Conservation (phyloP, 2,888 invertebrate genomes). For the Chydorus sphaericus region DNA sequence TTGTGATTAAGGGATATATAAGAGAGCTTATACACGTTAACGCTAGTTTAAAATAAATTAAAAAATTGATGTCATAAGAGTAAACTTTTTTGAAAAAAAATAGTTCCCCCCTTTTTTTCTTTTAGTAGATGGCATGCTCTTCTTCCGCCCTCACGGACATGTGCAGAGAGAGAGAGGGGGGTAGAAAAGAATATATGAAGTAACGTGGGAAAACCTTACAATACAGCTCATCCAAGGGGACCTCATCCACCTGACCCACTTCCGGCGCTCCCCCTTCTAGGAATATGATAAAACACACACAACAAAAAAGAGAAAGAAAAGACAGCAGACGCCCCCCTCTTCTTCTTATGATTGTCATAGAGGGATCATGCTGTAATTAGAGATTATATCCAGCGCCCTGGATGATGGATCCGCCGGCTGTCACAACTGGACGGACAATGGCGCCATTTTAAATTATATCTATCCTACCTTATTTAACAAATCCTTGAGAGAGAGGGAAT, state of each 20-base stretch:
- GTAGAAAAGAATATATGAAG: neutral
- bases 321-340: neutral
- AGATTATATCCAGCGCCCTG: neutral
- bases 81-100: no score
- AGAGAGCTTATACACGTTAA: no score
- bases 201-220: slow-evolving; percentile 7
- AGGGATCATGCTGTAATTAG: slow-evolving; percentile 7
- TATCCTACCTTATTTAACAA: neutral
- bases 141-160: no score
- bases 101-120: no score
- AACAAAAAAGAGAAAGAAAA: no score
- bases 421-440: slow-evolving; percentile 5
- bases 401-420: slow-evolving; percentile 1
- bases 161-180: no score
- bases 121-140: no score
- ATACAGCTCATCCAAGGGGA: neutral
- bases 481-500: neutral
- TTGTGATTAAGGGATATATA: no score
- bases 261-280: neutral
- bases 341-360: slow-evolving; percentile 1
- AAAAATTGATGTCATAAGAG: no score
- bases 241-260: slow-evolving; percentile 1
- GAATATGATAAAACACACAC: no score
- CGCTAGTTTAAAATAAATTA: no score
- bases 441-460: neutral